A percentile compares a stretch with the other conserved stretches of the same genome.
phyloP scores from a whole-genome alignment of 2,797 vertebrate genomes.

The Darevskia mixta region DNA sequence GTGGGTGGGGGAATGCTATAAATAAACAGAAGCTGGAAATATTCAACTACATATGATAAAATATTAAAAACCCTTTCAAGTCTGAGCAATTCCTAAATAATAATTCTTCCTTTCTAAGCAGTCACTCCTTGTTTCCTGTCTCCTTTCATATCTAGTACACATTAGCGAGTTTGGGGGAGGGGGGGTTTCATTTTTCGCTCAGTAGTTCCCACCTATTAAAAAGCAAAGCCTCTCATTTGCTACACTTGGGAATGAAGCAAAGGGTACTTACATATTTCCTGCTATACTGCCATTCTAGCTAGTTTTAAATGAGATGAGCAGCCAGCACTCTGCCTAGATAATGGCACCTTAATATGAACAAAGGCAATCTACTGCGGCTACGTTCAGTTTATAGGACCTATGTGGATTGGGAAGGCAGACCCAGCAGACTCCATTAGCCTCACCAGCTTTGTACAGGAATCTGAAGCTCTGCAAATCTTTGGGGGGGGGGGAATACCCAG shows the following conservation, averaged over 20 bases:
- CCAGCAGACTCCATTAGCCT: conserved; percentile 66
- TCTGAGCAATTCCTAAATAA: conserved; percentile 60
- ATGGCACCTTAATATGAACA: conserved; percentile 58
- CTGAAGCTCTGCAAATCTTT: conserved; percentile 55
- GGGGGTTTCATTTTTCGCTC: conserved; percentile 32
- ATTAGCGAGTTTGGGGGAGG: not conserved
- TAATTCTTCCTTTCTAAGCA: conserved; percentile 48
- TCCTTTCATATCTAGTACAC: conserved; percentile 26
- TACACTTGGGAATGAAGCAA: conserved; percentile 62
- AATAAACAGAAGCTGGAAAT: conserved; percentile 59
- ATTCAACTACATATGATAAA: conserved; percentile 62
- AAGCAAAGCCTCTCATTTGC: conserved; percentile 55
- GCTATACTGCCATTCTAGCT: conserved; percentile 63
- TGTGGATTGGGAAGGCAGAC: conserved; percentile 55
- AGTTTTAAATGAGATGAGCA: conserved; percentile 69
- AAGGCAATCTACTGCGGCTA: conserved; percentile 62
- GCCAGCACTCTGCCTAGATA: conserved; percentile 54
- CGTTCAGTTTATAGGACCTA: conserved; percentile 57
- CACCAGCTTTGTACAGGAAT: conserved; percentile 43
- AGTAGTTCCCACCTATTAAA: conserved; percentile 54
- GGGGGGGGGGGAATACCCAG: not conserved
- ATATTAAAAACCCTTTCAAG: conserved; percentile 55
- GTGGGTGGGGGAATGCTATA: conserved; percentile 18
- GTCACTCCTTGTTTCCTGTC: conserved; percentile 57
- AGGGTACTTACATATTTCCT: conserved; percentile 65